A percentile compares a stretch with the other conserved stretches of the same genome.
phyloP scores from a whole-genome alignment of 2,888 invertebrate species.

The Lagria hirta region DNA sequence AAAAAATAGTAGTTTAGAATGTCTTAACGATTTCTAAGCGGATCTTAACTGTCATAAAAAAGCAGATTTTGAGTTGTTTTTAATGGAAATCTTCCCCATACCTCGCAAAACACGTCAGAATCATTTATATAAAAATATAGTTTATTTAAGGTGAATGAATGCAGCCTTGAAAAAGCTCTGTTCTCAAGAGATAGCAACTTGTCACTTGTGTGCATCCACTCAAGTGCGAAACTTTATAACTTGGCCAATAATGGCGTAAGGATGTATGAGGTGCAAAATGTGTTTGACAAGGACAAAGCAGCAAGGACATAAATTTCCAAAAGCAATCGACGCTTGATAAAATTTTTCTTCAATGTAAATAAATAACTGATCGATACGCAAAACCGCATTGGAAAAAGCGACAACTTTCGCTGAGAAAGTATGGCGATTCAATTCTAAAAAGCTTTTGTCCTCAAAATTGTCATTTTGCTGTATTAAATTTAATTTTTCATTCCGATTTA shows the following conservation, averaged over 20 bases:
- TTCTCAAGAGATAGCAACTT: conserved; percentile 40
- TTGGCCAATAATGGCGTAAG: conserved; percentile 26
- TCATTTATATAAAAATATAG: conserved; percentile 12
- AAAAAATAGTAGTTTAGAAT: too few species aligned
- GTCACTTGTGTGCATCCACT: conserved; percentile 40
- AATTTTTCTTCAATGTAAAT: conserved; percentile 10
- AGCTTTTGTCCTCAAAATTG: too few species aligned
- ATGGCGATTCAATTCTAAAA: too few species aligned
- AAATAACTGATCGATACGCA: conserved; percentile 5
- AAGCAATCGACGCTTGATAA: conserved; percentile 10
- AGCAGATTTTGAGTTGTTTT: too few species aligned
- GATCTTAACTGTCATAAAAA: too few species aligned
- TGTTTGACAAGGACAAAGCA: conserved; percentile 18
- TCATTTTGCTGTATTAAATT: conserved; percentile 9
- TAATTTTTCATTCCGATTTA: conserved; percentile 8
- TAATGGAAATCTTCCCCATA: conserved; percentile 10
- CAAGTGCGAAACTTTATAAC: conserved; percentile 41
- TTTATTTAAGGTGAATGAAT: conserved; percentile 16
- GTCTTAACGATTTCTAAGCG: too few species aligned
- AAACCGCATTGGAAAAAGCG: conserved; percentile 1
- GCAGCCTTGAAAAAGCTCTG: conserved; percentile 27
- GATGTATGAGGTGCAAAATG: too few species aligned
- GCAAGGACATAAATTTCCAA: conserved; percentile 15
- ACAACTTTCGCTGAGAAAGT: too few species aligned
- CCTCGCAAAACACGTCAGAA: background rate